phyloP scores from a whole-genome alignment of 2,113 vertebrate genomes.

The Aphyosemion australe region DNA sequence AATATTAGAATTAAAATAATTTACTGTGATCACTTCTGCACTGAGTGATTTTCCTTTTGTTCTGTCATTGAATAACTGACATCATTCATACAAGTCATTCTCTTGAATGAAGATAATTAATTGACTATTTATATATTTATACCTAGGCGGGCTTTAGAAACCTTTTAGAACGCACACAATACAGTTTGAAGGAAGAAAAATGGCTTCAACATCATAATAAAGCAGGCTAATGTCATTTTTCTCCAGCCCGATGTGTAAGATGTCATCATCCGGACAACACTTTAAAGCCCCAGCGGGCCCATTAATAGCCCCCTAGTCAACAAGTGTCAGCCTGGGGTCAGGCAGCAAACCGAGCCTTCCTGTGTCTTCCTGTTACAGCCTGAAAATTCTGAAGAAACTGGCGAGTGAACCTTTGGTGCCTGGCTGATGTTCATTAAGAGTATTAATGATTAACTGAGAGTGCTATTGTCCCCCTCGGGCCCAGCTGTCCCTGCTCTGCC shows the following conservation, averaged over 20 bases:
- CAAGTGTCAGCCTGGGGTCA: conserved; percentile 70
- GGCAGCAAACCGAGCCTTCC: conserved; percentile 28
- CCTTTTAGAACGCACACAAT: too few relatives aligned
- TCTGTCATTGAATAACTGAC: background rate
- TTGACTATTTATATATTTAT: background rate
- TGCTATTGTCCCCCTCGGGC: conserved; percentile 68
- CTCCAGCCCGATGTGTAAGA: conserved; percentile 13
- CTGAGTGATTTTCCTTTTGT: background rate
- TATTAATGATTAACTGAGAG: conserved; percentile 80
- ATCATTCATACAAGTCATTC: background rate
- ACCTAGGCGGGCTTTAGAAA: background rate
- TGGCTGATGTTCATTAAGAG: conserved; percentile 77
- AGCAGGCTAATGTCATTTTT: conserved; percentile 24
- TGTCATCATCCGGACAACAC: conserved; percentile 38
- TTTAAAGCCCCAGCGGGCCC: conserved; percentile 43
- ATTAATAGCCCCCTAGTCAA: conserved; percentile 63
- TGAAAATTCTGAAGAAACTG: conserved; percentile 64
- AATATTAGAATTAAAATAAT: too few relatives aligned
- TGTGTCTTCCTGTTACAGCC: conserved; percentile 53
- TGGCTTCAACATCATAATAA: background rate
- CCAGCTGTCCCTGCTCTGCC: conserved; percentile 73
- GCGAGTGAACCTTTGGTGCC: conserved; percentile 69
- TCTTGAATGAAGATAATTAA: background rate
- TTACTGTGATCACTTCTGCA: background rate
- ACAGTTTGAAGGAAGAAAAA: too few relatives aligned